Evolutionary conservation across 35 echinoderm and acorn worm genomes (phyloP).

Genomic region (Holothuria glaberrima): DNA sequence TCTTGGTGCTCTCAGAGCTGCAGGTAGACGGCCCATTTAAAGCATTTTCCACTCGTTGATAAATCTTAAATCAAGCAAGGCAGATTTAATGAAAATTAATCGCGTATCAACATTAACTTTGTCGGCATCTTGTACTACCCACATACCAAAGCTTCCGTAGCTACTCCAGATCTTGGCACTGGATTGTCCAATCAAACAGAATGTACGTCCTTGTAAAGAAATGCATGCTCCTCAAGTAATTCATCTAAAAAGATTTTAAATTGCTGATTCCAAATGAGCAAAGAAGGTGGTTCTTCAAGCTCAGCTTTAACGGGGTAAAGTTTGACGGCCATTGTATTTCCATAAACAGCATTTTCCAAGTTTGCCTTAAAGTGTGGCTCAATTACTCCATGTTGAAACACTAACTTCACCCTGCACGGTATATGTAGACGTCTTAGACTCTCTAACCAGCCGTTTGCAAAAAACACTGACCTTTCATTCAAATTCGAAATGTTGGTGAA

Average conservation of each 20-base stretch:
- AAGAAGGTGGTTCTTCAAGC: no score
- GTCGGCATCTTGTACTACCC: slow-evolving; percentile 36
- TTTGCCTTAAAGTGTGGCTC: no score
- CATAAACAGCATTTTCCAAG: no score
- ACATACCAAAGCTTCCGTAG: slow-evolving; percentile 40
- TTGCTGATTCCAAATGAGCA: not conserved
- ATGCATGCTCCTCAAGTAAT: slow-evolving; percentile 12
- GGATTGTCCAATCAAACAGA: slow-evolving; percentile 62
- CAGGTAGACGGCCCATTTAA: no score
- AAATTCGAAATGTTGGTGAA: not conserved
- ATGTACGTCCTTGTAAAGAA: slow-evolving; percentile 35
- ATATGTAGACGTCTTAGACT: not conserved
- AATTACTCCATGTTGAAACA: no score
- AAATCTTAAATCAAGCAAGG: not conserved
- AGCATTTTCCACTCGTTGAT: not conserved
- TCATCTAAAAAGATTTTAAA: slow-evolving; percentile 3
- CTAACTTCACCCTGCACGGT: not conserved
- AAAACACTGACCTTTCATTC: not conserved
- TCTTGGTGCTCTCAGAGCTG: not conserved
- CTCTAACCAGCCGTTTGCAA: not conserved
- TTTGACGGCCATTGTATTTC: no score
- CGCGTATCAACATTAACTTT: not conserved
- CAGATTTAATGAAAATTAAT: slow-evolving; percentile 54
- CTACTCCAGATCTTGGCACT: slow-evolving; percentile 22
- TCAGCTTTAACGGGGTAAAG: no score